These are phyloP conservation scores for Trigoniulus corallinus DNA, from an alignment of 1,140 invertebrate genomes.

Conservation along the genomic window DNA sequence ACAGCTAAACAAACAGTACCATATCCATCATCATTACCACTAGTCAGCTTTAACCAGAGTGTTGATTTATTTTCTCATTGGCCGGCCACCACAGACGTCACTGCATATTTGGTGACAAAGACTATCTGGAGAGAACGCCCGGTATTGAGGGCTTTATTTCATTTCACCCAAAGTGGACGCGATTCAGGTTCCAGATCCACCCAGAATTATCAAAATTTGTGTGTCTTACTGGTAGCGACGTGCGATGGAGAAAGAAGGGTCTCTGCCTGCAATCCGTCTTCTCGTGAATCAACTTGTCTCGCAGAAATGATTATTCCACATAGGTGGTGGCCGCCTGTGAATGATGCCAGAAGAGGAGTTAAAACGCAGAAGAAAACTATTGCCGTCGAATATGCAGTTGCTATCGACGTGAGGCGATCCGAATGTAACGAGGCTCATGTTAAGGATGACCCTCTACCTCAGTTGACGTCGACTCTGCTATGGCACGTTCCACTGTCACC, in stretches of 20 bases:
- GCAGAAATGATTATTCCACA: conserved; percentile 61
- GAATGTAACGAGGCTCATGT: conserved; percentile 39
- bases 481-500: conserved; percentile 51
- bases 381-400: conserved; percentile 62
- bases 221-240: conserved; percentile 30
- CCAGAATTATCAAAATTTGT: conserved; percentile 34
- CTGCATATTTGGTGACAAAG: conserved; percentile 71
- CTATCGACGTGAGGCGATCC: conserved; percentile 18
- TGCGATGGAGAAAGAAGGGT: conserved; percentile 36
- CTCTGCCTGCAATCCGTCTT: conserved; percentile 69
- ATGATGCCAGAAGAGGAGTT: conserved; percentile 21
- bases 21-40: conserved; percentile 61
- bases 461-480: conserved; percentile 40
- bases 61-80: conserved; percentile 21
- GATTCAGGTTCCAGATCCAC: conserved; percentile 16
- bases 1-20: conserved; percentile 83
- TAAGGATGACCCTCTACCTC: conserved; percentile 25
- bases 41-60: conserved; percentile 10
- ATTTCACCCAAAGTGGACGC: conserved; percentile 39
- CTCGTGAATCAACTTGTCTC: conserved; percentile 72
- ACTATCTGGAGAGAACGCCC: conserved; percentile 67
- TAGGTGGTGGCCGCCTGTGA: conserved; percentile 61
- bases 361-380: conserved; percentile 51
- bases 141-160: conserved; percentile 70
- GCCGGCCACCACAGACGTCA: conserved; percentile 38